Evolutionary conservation across 1,140 invertebrate species (phyloP).

Genomic region (Probaryconus sp.): DNA sequence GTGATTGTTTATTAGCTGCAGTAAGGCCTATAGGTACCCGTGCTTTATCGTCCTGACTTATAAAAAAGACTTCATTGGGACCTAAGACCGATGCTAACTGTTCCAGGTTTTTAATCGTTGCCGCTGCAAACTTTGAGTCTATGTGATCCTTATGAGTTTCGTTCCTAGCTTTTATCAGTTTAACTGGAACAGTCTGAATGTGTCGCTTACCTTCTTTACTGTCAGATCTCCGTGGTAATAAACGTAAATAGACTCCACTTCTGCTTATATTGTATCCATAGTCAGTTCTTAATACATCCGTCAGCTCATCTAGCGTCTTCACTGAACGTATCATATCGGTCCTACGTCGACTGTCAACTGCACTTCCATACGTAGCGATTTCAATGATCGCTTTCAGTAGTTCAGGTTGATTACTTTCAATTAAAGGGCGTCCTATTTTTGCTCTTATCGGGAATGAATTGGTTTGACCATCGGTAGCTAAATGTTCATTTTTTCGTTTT

Average conservation of each 20-base stretch:
- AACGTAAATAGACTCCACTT: constrained; percentile 47
- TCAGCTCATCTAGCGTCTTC: constrained; percentile 28
- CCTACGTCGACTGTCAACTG: too few species aligned
- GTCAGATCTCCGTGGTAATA: constrained; percentile 57
- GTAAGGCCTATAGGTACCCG: constrained; percentile 72
- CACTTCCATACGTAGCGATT: too few species aligned
- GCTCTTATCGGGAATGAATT: too few species aligned
- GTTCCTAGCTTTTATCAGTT: constrained; percentile 54
- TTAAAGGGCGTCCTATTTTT: too few species aligned
- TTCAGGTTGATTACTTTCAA: too few species aligned
- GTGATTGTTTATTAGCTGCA: constrained; percentile 71
- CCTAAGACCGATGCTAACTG: constrained; percentile 55
- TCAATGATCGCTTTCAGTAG: too few species aligned
- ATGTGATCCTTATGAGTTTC: constrained; percentile 54
- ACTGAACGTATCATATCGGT: constrained; percentile 28
- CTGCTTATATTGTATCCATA: constrained; percentile 31
- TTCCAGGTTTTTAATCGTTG: constrained; percentile 26
- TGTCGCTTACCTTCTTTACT: constrained; percentile 65
- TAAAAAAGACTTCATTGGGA: constrained; percentile 55
- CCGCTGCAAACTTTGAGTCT: constrained; percentile 51
- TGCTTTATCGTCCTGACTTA: constrained; percentile 74
- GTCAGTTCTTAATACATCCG: constrained; percentile 11
- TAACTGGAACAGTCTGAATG: constrained; percentile 64
- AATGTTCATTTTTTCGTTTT: not conserved
- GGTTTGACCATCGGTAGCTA: too few species aligned